Percentiles rank a stretch among this genome's conserved stretches.
These are phyloP conservation scores for Catharus fuscescens DNA, from an alignment of 2,113 vertebrate species.

Conservation along the genomic window DNA sequence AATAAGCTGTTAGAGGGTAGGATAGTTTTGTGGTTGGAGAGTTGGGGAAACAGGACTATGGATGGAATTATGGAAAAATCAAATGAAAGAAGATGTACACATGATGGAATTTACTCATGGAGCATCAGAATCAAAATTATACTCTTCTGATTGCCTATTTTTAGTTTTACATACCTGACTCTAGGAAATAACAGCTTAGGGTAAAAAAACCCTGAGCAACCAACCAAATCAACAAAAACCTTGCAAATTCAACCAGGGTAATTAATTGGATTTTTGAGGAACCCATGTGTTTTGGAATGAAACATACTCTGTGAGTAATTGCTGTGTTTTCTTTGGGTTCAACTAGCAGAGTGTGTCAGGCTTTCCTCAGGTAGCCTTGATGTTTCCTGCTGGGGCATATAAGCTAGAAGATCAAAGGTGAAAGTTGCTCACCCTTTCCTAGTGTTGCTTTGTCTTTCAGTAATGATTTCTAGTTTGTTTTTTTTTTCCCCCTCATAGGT, in stretches of 20 bases:
- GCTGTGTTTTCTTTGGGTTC: background rate
- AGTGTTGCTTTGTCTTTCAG: background rate
- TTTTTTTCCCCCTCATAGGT: fast-evolving
- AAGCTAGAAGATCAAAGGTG: background rate
- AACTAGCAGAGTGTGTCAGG: background rate
- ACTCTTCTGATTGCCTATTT: background rate
- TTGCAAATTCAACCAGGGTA: background rate
- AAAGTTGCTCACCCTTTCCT: background rate
- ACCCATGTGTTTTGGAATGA: background rate
- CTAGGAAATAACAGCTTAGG: background rate
- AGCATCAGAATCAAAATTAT: background rate
- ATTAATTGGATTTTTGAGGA: background rate
- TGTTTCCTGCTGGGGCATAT: background rate
- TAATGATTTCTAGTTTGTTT: background rate
- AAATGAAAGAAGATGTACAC: background rate
- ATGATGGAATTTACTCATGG: background rate
- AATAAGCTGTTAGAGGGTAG: background rate
- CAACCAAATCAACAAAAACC: background rate
- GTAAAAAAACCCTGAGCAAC: background rate
- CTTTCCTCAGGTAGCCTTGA: background rate
- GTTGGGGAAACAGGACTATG: background rate
- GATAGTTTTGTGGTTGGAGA: background rate
- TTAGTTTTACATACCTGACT: background rate
- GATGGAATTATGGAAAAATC: background rate
- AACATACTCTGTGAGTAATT: background rate